Evolutionary conservation across 2,797 vertebrate genomes (phyloP).

Genomic region (Myotis findleyi): DNA sequence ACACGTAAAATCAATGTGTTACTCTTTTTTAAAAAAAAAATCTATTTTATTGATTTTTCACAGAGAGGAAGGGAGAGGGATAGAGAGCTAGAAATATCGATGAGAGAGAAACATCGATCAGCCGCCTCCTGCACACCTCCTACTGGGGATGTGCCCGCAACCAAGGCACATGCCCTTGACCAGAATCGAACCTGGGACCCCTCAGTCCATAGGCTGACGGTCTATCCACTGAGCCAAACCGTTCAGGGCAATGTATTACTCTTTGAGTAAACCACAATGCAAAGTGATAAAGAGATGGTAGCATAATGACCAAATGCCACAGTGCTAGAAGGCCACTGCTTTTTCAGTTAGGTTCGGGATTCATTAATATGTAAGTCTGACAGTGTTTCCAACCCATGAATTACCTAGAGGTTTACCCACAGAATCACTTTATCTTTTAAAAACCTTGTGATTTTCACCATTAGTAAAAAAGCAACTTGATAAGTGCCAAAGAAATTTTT

Average conservation of each 20-base stretch:
- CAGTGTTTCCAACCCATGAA: neutral
- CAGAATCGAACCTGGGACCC: no score
- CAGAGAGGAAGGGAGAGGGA: no score
- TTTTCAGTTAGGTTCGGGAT: neutral
- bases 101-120: no score
- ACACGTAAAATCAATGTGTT: neutral
- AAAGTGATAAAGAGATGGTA: neutral
- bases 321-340: neutral
- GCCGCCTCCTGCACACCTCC: no score
- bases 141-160: no score
- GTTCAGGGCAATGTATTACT: neutral
- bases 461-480: constrained; percentile 55
- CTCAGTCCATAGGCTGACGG: no score
- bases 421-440: neutral
- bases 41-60: no score
- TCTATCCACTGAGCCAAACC: no score
- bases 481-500: constrained; percentile 61
- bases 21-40: no score
- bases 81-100: no score
- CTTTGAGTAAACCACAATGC: neutral
- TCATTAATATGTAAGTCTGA: neutral
- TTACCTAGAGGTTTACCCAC: neutral
- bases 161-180: no score
- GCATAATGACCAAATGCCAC: neutral
- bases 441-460: neutral